These are phyloP conservation scores for Torymus aiolomorphi DNA, from an alignment of 2,888 invertebrate species.

Conservation along the genomic window DNA sequence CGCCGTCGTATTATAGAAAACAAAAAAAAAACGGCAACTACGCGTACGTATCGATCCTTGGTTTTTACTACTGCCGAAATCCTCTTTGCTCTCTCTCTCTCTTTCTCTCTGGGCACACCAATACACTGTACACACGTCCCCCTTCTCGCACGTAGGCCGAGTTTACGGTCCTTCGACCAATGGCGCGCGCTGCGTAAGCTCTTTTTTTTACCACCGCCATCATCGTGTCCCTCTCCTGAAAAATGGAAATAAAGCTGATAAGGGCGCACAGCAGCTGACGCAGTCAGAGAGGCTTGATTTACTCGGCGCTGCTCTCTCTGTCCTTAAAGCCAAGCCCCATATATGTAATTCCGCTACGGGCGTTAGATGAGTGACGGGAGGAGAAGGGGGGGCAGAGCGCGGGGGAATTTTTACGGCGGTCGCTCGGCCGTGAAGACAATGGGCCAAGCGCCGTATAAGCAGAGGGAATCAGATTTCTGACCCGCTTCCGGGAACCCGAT, in stretches of 20 bases:
- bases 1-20: too few relatives aligned
- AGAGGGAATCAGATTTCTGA: conserved; percentile 57
- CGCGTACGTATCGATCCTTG: too few relatives aligned
- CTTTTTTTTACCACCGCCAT: not conserved
- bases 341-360: conserved; percentile 17
- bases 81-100: too few relatives aligned
- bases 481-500: conserved; percentile 8
- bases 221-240: not conserved
- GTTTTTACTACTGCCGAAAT: too few relatives aligned
- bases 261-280: conserved; percentile 16
- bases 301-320: conserved; percentile 6
- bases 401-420: conserved; percentile 63
- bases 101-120: too few relatives aligned
- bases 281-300: conserved; percentile 21
- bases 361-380: conserved; percentile 56
- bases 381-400: too few relatives aligned
- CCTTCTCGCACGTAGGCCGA: too few relatives aligned
- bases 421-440: conserved; percentile 64
- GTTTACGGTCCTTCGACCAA: not conserved
- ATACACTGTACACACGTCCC: too few relatives aligned
- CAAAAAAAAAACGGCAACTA: too few relatives aligned
- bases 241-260: conserved; percentile 29
- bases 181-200: not conserved
- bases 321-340: conserved; percentile 23
- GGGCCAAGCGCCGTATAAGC: conserved; percentile 59